Percentiles rank a stretch among this genome's conserved stretches.
phyloP scores from a whole-genome alignment of 2,888 invertebrate species.

The Fragum fragum region DNA sequence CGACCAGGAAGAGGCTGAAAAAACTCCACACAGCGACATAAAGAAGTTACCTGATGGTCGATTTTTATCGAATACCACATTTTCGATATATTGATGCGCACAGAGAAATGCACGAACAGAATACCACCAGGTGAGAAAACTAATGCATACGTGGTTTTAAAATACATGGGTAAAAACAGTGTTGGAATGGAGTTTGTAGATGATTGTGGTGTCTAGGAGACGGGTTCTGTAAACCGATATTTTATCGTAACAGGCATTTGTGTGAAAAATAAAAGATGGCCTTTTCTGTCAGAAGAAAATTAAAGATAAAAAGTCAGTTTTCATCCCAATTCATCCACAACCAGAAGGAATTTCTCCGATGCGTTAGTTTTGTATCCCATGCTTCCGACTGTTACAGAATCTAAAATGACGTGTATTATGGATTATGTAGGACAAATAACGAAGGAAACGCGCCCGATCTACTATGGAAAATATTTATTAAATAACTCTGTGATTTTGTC shows the following conservation, averaged over 20 bases:
- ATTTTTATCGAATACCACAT: too few relatives aligned
- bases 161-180: neutral
- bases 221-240: neutral
- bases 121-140: too few relatives aligned
- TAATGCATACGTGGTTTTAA: too few relatives aligned
- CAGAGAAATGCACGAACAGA: too few relatives aligned
- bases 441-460: neutral
- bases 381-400: neutral
- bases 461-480: neutral
- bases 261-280: too few relatives aligned
- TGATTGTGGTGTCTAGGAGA: constrained; percentile 13
- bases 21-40: too few relatives aligned
- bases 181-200: neutral
- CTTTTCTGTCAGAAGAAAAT: neutral
- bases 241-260: neutral
- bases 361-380: neutral
- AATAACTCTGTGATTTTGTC: constrained; percentile 13
- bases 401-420: neutral
- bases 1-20: too few relatives aligned
- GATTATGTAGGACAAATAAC: neutral
- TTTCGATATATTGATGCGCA: too few relatives aligned
- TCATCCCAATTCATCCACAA: neutral
- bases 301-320: neutral
- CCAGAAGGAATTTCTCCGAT: neutral
- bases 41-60: too few relatives aligned